These are phyloP conservation scores for Eremophila alpestris DNA, from an alignment of 2,797 vertebrate species.

Conservation along the genomic window DNA sequence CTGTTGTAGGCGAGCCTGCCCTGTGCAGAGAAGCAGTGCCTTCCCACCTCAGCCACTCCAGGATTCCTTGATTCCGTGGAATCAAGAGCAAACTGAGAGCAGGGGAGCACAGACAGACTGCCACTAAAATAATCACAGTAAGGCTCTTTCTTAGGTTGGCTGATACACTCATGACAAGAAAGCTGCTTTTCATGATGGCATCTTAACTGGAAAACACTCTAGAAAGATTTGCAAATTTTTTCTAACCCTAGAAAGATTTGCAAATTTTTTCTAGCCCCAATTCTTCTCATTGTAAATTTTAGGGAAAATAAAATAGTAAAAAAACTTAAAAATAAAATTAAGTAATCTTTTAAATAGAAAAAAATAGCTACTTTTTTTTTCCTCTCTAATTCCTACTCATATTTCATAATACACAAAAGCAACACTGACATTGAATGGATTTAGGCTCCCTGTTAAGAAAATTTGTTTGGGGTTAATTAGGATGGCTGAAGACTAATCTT, in stretches of 20 bases:
- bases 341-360: background rate
- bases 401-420: conserved; percentile 60
- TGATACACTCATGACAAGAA: background rate
- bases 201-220: background rate
- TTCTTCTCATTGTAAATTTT: background rate
- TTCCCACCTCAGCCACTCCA: background rate
- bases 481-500: conserved; percentile 69
- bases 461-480: conserved; percentile 71
- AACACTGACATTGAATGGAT: conserved; percentile 50
- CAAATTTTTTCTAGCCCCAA: background rate
- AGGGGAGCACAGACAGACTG: background rate
- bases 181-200: background rate
- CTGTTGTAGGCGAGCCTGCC: background rate
- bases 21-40: rapidly evolving
- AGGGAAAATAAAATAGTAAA: background rate
- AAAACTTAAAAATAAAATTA: no score
- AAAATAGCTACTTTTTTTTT: conserved; percentile 29
- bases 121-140: background rate
- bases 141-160: rapidly evolving
- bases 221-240: background rate
- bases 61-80: background rate
- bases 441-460: conserved; percentile 44
- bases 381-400: conserved; percentile 26
- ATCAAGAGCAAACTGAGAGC: background rate
- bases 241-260: background rate